Evolutionary conservation across 2,888 invertebrate species (phyloP), one percentile per base, ranked within the genome.

Genomic region (Ernsta delagoae): DNA sequence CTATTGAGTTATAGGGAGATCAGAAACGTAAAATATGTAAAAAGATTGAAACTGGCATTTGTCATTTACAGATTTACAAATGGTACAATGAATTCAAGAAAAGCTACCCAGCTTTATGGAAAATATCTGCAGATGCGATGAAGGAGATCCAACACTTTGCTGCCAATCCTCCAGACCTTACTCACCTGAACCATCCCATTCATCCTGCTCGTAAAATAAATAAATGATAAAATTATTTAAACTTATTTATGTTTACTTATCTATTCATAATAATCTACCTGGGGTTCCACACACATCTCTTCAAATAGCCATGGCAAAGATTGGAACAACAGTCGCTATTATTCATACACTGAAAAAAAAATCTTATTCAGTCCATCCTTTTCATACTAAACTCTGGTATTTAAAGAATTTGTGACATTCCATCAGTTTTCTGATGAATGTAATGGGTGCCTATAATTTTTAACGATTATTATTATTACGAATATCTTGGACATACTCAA

Each of bases 11-110:
- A 39, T 39, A 39, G 39, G 1, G 39, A 39, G 39, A 6, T 7
- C 39, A 1, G 4, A 24, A 24, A 24, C 24, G 24, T 24, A 24
- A 24, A 24, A 24, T 24, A 24, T 24, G 24, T 24, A 24, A 24
- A 3, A 24, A 24, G 24, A 24, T 24, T 24, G 36, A 16, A 16
- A 50, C 36, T 41, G 31, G 11, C 24, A 4, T 50, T 53, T 16
- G 6, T 9, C 8, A 16, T 59, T 5, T 45, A 56, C 76, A 93
- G 88, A 82, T 95, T 16, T 81, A 87, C 59, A 94, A 94, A 79
- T 97, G 97, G 97, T 97, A 97, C 79, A 87, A 92, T 24, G 94
- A 94, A 41, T 97, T 96, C 78, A 97, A 97, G 83, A 83, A 82
- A 9, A 94, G 95, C 71, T 88, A 96, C 82, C 95, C 96, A 0